phyloP scores from a whole-genome alignment of 2,888 invertebrate genomes.

The Ypsolopha scabrella region DNA sequence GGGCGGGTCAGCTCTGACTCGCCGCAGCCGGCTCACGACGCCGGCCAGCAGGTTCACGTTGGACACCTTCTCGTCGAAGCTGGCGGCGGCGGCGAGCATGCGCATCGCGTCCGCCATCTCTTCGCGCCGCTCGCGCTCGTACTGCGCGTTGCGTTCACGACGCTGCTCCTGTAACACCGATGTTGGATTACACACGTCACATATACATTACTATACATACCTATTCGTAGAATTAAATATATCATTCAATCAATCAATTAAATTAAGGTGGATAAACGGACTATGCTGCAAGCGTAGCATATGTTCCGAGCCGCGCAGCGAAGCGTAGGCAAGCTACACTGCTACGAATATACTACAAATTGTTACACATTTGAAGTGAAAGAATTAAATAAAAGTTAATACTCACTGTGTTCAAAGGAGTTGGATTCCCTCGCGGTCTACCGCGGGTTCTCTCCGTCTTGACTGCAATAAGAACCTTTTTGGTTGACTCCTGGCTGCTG shows the following conservation, averaged over 20 bases:
- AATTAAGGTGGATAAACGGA: too few relatives aligned
- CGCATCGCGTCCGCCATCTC: slow-evolving; percentile 5
- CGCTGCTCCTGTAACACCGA: slow-evolving; percentile 8
- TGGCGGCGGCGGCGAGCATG: slow-evolving; percentile 4
- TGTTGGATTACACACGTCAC: not conserved
- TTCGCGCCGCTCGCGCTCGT: slow-evolving; percentile 9
- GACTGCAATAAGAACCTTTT: not conserved
- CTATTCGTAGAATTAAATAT: too few relatives aligned
- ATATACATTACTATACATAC: too few relatives aligned
- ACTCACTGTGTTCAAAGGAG: not conserved
- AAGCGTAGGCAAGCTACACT: too few relatives aligned
- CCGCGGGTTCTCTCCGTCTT: not conserved
- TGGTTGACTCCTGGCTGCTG: too few relatives aligned
- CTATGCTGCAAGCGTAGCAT: too few relatives aligned
- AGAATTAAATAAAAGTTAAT: not conserved
- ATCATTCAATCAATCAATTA: too few relatives aligned
- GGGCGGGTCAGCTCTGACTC: not conserved
- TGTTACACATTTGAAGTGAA: not conserved
- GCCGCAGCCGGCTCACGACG: not conserved
- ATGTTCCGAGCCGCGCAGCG: too few relatives aligned
- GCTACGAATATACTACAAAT: too few relatives aligned
- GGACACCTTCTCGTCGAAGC: slow-evolving; percentile 4
- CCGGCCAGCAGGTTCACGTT: not conserved
- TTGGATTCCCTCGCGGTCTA: not conserved
- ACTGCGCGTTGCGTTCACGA: slow-evolving; percentile 10